These are phyloP conservation scores for Antheraea mylitta DNA, from an alignment of 1,140 invertebrate species.

Conservation along the genomic window DNA sequence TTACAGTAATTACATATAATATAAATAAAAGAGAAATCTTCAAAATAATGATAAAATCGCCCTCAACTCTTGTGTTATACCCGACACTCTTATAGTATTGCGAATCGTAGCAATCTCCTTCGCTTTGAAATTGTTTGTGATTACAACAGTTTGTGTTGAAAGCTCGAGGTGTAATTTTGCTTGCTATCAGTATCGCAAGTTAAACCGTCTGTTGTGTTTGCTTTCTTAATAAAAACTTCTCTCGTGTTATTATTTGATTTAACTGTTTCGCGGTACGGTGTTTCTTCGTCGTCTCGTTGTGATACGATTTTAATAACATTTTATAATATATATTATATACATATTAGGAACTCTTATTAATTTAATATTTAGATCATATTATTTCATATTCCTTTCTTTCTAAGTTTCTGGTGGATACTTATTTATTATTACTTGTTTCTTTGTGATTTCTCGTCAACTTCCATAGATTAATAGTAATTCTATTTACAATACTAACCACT, in stretches of 20 bases:
- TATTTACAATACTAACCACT: no score
- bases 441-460: no score
- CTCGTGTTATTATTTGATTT: conserved; percentile 13
- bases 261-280: background rate
- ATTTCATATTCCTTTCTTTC: no score
- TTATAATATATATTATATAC: no score
- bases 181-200: conserved; percentile 25
- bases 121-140: conserved; percentile 45
- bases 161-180: conserved; percentile 37
- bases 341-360: no score
- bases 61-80: conserved; percentile 5
- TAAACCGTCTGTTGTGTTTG: conserved; percentile 13
- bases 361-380: no score
- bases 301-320: background rate
- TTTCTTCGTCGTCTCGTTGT: no score
- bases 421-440: no score
- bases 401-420: no score
- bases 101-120: conserved; percentile 41
- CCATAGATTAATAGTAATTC: no score
- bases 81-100: conserved; percentile 27
- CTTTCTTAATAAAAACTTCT: conserved; percentile 26
- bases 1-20: background rate
- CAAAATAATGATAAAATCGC: conserved; percentile 10
- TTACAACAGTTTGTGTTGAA: conserved; percentile 39
- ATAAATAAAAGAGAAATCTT: background rate